Base-by-base conservation (phyloP, 2,113 vertebrate genomes). In the Sebastes schlegelii region DNA sequence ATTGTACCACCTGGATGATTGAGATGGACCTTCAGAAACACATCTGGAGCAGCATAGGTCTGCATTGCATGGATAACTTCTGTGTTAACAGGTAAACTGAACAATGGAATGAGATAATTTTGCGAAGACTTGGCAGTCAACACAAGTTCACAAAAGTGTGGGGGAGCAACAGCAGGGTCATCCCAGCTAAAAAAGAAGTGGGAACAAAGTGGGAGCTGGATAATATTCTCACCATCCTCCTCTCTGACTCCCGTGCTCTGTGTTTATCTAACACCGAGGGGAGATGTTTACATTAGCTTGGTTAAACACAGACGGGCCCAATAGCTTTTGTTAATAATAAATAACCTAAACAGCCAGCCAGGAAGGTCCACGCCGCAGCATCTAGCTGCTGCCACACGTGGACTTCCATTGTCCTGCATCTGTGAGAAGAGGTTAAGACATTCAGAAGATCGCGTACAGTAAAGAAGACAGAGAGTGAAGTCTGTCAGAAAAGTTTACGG, bases 271-370 rank as follows among this genome's bases (percentile, higher is more conserved):
- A 86, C 84, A 72, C 12, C 11, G 70, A 82, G 80, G 82, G 86
- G 88, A 87, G 77, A 86, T 87, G 94, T 94, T 94, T 94, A 92
- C 84, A 89, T 72, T 89, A 85, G 88, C 89, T 88, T 70, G 69
- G 82, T 88, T 88, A 92, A 94, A 93, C 91, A 91, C 87, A 90
- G 90, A 63, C 73, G 70, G 77, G 61, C 85, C 90, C 63, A 79
- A 78, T 83, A 74, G 89, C 80, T 87, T 93, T 91, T 89, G 80
- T 94, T 95, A 88, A 94, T 93, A 90, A 94, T 92, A 93, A 92
- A 94, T 92, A 93, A 92, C 83, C 75, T 61, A 92, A 95, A 94
- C 90, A 91, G 77, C 8, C 77, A 66, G 69, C 42, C 71, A 14
- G 85, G 63, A 80, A 34, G 73, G 40, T 77, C 74, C 55, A 84